Conservation (phyloP, 2,797 vertebrate species). For the Aselliscus stoliczkanus region DNA sequence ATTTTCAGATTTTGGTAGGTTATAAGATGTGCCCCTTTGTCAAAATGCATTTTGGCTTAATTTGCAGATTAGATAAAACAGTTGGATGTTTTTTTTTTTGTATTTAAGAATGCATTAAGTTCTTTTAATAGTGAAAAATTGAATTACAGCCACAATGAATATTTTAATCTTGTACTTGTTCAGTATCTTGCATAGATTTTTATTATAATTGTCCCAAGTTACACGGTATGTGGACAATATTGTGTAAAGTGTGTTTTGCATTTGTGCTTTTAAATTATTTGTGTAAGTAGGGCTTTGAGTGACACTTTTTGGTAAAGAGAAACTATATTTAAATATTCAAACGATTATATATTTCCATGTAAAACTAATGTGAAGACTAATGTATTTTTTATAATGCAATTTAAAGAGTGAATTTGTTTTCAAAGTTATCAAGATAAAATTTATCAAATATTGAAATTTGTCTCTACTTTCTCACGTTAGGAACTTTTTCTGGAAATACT, state of each 20-base stretch:
- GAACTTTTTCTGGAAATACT: slow-evolving; percentile 71
- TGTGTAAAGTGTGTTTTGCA: slow-evolving; percentile 72
- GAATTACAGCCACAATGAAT: slow-evolving; percentile 50
- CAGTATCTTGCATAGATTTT: slow-evolving; percentile 66
- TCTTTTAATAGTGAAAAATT: slow-evolving; percentile 68
- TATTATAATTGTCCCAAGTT: slow-evolving; percentile 72
- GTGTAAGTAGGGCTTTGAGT: slow-evolving; percentile 65
- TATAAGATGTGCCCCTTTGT: slow-evolving; percentile 70
- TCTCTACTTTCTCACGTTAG: slow-evolving; percentile 58
- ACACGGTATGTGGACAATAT: slow-evolving; percentile 64
- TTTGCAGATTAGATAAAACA: slow-evolving; percentile 71
- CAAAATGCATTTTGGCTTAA: slow-evolving; percentile 64
- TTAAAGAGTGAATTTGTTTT: slow-evolving; percentile 70
- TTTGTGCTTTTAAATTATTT: slow-evolving; percentile 70
- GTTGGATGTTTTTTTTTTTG: slow-evolving; percentile 60
- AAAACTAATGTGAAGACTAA: slow-evolving; percentile 67
- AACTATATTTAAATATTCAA: slow-evolving; percentile 80
- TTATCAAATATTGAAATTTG: slow-evolving; percentile 66
- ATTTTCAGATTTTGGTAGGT: slow-evolving; percentile 73
- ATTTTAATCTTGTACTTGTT: slow-evolving; percentile 63
- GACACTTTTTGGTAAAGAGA: slow-evolving; percentile 69
- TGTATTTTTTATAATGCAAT: slow-evolving; percentile 75
- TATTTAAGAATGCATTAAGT: slow-evolving; percentile 54
- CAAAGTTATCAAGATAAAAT: slow-evolving; percentile 64
- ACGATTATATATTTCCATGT: slow-evolving; percentile 78